A percentile compares a stretch with the other conserved stretches of the same genome.
These are phyloP conservation scores for Scelioninae gen. 2 DNA, from an alignment of 2,888 invertebrate genomes.

Conservation along the genomic window DNA sequence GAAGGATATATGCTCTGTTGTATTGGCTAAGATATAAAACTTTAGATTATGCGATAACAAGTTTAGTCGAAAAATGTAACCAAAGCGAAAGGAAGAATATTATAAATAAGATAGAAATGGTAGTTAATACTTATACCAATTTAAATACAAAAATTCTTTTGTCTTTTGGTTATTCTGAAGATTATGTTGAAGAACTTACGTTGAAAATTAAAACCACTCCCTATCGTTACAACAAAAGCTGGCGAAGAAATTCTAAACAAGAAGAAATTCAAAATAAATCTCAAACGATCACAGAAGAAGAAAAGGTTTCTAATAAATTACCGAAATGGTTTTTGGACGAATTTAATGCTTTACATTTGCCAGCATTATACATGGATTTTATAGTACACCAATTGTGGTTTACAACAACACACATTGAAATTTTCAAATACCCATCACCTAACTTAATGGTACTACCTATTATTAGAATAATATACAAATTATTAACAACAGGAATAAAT, in stretches of 20 bases:
- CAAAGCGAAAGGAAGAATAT: too few relatives aligned
- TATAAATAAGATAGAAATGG: too few relatives aligned
- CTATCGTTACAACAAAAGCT: too few relatives aligned
- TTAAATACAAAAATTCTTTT: slow-evolving; percentile 78
- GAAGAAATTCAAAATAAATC: too few relatives aligned
- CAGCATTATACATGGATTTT: slow-evolving; percentile 83
- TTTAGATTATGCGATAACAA: slow-evolving; percentile 82
- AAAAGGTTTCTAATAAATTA: too few relatives aligned
- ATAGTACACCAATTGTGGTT: slow-evolving; percentile 80
- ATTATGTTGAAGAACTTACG: too few relatives aligned
- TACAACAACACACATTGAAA: slow-evolving; percentile 84
- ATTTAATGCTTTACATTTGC: slow-evolving; percentile 79
- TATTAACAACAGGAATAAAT: slow-evolving; percentile 67
- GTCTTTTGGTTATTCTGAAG: slow-evolving; percentile 76
- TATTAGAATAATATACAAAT: slow-evolving; percentile 78
- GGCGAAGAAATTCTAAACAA: too few relatives aligned
- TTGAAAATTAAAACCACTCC: too few relatives aligned
- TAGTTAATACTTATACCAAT: too few relatives aligned
- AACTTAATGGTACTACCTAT: slow-evolving; percentile 80
- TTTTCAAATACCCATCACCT: slow-evolving; percentile 79
- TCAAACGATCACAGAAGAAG: too few relatives aligned
- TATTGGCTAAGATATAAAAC: slow-evolving; percentile 86
- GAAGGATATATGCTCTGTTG: slow-evolving; percentile 83
- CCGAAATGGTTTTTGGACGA: slow-evolving; percentile 80
- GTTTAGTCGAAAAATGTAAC: slow-evolving; percentile 81